These are phyloP conservation scores for Siniperca obscura DNA, from an alignment of 2,797 vertebrate genomes.

Conservation along the genomic window DNA sequence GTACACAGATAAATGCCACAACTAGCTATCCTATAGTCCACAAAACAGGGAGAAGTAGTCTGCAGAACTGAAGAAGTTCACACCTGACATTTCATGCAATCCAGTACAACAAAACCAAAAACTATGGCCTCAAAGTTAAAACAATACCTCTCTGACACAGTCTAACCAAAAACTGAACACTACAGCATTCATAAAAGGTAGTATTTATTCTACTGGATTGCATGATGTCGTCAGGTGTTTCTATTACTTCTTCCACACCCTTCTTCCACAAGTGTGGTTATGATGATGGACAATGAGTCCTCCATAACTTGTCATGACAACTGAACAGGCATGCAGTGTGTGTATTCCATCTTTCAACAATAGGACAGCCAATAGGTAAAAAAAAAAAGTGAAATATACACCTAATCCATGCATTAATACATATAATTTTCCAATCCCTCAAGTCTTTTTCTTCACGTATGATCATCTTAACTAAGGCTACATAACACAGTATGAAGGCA, in stretches of 20 bases:
- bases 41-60: neutral
- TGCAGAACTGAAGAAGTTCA: constrained; percentile 4
- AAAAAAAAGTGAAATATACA: constrained; percentile 30
- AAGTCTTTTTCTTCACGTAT: constrained; percentile 16
- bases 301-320: neutral
- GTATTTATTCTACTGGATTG: constrained; percentile 5
- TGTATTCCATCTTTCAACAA: constrained; percentile 24
- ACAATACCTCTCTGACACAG: constrained; percentile 28
- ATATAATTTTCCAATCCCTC: constrained; percentile 36
- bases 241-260: neutral
- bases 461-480: constrained; percentile 32
- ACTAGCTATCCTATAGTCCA: neutral
- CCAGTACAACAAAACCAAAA: constrained; percentile 20
- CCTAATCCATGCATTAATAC: constrained; percentile 26
- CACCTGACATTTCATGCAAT: constrained; percentile 16
- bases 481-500: constrained; percentile 22
- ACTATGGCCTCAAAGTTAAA: constrained; percentile 3
- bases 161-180: constrained; percentile 14
- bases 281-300: constrained; percentile 2
- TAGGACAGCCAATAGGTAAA: constrained; percentile 12
- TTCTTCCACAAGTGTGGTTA: neutral
- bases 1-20: neutral
- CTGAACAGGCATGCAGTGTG: constrained; percentile 11
- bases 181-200: constrained; percentile 13
- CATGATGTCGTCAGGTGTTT: constrained; percentile 21